Base-by-base conservation (phyloP, 2,888 invertebrate genomes). In the Drosophila tripunctata region DNA sequence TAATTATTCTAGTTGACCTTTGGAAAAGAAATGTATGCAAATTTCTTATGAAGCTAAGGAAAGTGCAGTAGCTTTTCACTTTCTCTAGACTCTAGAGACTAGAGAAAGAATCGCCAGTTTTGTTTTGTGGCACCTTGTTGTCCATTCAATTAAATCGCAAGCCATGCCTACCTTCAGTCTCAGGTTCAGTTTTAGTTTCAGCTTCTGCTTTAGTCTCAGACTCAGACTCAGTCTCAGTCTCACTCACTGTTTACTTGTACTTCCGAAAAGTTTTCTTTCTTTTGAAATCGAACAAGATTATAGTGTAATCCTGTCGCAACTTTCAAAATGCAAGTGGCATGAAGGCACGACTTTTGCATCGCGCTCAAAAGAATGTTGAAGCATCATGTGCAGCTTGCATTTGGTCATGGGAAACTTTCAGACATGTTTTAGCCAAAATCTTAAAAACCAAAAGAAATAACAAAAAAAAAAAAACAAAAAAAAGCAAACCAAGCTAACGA, bases 351-450 rank as follows among this genome's bases (percentile, higher is more conserved):
- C 60, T 65, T 69, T 63, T 50, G 62, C 38, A 30, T 47, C 56
- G 57, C 57, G 56, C 47, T 48, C 27, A 27, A 48, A 56, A 52
- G 61, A 62, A 64, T 64, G 64, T 41, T 48, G 62, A 43, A 54
- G 61, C 58, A 62, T 55, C 57, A 66, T 52, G 52, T 57, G 56
- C 61, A 58, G 30, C 44, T 19, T 40, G 38, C 31, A 17, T 30
- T 48, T 64, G 47, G 57, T 68, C 77, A 77, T 77, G 77, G 75
- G 77, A 77, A 77, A 75, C 69, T 75, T 69, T 65, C 48, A 61
- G 65, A 36, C 61, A 65, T 61, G 65, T 55, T 65, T n/a, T 50
- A 21, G 41, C 51, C 60, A 60, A 74, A 68, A 62, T 43, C 47
- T 27, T 27, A 10, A 8, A 24, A 54, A 47, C 61, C 24, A 33